phyloP scores from a whole-genome alignment of 53 echinoderm and acorn worm species.

The Holothuria scabra region DNA sequence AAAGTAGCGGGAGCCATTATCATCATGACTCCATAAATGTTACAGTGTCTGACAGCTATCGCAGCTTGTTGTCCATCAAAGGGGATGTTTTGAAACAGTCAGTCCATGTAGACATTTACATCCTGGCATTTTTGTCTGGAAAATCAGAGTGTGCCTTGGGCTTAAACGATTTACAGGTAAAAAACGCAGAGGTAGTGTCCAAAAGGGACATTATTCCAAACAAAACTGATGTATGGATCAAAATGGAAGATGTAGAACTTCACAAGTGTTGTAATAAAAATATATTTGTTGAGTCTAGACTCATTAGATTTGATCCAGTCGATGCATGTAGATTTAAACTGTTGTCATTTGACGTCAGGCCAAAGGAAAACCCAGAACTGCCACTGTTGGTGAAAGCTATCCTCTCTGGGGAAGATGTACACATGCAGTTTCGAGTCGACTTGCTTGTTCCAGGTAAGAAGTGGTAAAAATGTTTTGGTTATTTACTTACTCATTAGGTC shows the following conservation, averaged over 20 bases:
- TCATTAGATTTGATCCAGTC: slow-evolving; percentile 83
- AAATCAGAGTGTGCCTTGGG: slow-evolving; percentile 91
- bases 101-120: slow-evolving; percentile 61
- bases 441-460: slow-evolving; percentile 80
- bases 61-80: slow-evolving; percentile 59
- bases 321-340: slow-evolving; percentile 85
- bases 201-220: slow-evolving; percentile 91
- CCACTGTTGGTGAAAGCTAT: slow-evolving; percentile 80
- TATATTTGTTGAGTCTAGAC: slow-evolving; percentile 78
- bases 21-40: slow-evolving; percentile 80
- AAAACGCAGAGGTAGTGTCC: slow-evolving; percentile 77
- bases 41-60: slow-evolving; percentile 77
- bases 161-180: slow-evolving; percentile 80
- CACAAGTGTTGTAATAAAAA: slow-evolving; percentile 93
- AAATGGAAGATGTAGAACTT: slow-evolving; percentile 77
- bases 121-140: slow-evolving; percentile 83
- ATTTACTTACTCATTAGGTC: too few relatives aligned
- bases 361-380: slow-evolving; percentile 64
- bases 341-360: slow-evolving; percentile 74
- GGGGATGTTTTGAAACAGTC: slow-evolving; percentile 81
- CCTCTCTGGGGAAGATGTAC: slow-evolving; percentile 79
- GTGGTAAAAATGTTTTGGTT: not conserved
- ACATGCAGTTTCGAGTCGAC: slow-evolving; percentile 87
- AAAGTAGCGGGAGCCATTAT: slow-evolving; percentile 80
- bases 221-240: slow-evolving; percentile 84